Base-by-base conservation (phyloP, 1,140 invertebrate genomes). In the Brachionus calyciflorus region DNA sequence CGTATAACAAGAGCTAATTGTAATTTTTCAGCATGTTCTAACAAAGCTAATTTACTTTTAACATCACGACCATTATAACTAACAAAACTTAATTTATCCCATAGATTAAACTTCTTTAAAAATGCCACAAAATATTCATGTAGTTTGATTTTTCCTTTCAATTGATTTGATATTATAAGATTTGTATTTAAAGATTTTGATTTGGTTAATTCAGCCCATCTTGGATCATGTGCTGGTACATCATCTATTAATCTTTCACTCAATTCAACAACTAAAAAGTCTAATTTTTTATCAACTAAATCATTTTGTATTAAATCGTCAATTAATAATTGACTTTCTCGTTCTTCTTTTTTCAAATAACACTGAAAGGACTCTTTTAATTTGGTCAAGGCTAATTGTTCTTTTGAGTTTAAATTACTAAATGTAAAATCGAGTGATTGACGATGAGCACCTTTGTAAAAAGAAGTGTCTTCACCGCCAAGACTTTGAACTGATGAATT, bases 401-500 rank as follows among this genome's bases (percentile, higher is more conserved):
- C 69, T 6, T 17, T 12, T 37, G 17, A 40, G 5, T 44, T 46
- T 21, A 73, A 37, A 51, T 33, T 37, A 37, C 30, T 51, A n/a
- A 73, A 73, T 37, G 69, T 73, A 37, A 73, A 73, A 49, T 73
- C 69, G 51, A 73, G 51, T 24, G 46, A 51, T 19, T 73, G 69
- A 19, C 69, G 46, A 17, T 28, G 55, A 17, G 24, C 24, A 19
- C 69, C 69, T 4, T n/a, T 37, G 21, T 41, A 55, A 1, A 51
- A 73, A 0, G 69, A 51, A 21, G 69, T 73, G 5, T 73, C 33
- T n/a, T n/a, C n/a, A 10, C 51, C 69, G 4, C 30, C 69, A 33
- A 51, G 1, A 33, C 37, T 73, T 24, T 73, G 69, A 12, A 73
- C 28, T 26, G 69, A 73, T 24, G 46, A 33, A 55, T 73, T 73